Percentiles rank a stretch among this genome's conserved stretches.
Conservation (phyloP, 2,888 invertebrate genomes). For the Ophion costatus region DNA sequence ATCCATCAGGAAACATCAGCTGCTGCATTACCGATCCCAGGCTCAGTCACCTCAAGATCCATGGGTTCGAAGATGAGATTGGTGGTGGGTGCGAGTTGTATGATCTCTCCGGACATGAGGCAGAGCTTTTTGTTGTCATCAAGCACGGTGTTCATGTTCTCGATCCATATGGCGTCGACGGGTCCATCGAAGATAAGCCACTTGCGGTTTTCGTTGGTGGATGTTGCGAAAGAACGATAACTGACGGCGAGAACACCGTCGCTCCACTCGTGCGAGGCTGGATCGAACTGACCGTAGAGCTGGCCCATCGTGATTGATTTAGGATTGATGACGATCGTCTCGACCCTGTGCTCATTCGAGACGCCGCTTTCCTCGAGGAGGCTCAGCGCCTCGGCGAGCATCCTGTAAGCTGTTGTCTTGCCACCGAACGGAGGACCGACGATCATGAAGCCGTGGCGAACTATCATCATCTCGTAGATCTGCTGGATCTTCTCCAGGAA, state of each 20-base stretch:
- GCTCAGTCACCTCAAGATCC: constrained; percentile 89
- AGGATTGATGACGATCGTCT: constrained; percentile 94
- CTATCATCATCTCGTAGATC: constrained; percentile 97
- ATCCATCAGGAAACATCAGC: neutral
- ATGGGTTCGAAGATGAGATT: constrained; percentile 97
- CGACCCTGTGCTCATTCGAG: constrained; percentile 91
- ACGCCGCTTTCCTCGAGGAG: constrained; percentile 90
- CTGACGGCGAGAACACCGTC: constrained; percentile 94
- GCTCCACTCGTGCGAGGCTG: constrained; percentile 97
- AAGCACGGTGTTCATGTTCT: constrained; percentile 97
- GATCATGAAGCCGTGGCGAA: constrained; percentile 97
- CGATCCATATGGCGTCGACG: constrained; percentile 98
- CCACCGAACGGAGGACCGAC: constrained; percentile 97
- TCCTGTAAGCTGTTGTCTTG: constrained; percentile 93
- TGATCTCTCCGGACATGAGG: constrained; percentile 98
- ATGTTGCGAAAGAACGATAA: constrained; percentile 91
- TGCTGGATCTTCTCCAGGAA: constrained; percentile 96
- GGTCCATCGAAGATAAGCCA: constrained; percentile 99
- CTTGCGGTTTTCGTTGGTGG: constrained; percentile 88
- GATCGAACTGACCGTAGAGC: constrained; percentile 97
- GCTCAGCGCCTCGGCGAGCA: constrained; percentile 92
- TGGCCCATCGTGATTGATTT: constrained; percentile 98
- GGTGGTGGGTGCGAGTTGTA: constrained; percentile 94
- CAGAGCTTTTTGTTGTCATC: constrained; percentile 98
- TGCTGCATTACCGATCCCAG: neutral